phyloP scores from a whole-genome alignment of 2,888 invertebrate genomes.

The Cetonia aurata region DNA sequence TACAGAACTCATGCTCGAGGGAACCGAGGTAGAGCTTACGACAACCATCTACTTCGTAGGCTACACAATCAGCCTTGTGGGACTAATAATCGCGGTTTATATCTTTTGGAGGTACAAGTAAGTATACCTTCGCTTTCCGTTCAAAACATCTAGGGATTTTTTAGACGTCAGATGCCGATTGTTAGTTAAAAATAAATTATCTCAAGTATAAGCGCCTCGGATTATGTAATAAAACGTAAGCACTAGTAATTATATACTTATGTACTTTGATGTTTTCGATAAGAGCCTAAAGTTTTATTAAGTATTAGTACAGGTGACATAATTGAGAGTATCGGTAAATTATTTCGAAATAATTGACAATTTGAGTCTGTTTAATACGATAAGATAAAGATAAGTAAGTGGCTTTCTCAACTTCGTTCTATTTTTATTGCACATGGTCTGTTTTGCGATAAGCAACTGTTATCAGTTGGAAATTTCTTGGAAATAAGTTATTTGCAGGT shows the following conservation, averaged over 20 bases:
- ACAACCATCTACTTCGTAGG: conserved; percentile 85
- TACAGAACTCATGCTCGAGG: conserved; percentile 63
- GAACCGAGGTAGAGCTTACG: conserved; percentile 71
- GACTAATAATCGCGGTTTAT: conserved; percentile 82
- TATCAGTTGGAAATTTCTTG: conserved; percentile 8
- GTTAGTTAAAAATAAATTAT: too few species aligned
- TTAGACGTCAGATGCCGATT: too few species aligned
- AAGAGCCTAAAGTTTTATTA: too few species aligned
- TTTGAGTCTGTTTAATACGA: conserved; percentile 2
- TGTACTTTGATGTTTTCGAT: too few species aligned
- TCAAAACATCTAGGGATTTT: too few species aligned
- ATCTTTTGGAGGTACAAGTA: conserved; percentile 91
- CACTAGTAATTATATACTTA: too few species aligned
- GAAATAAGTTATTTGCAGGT: conserved; percentile 11
- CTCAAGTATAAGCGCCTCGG: too few species aligned
- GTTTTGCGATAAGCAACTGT: conserved; percentile 5
- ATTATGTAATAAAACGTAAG: too few species aligned
- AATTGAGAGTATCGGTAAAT: background rate
- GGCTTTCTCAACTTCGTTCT: background rate
- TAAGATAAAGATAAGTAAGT: background rate
- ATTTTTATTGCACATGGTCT: conserved; percentile 6
- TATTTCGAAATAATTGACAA: conserved; percentile 12
- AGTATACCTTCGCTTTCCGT: conserved; percentile 61
- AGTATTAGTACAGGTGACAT: too few species aligned
- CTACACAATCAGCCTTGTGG: conserved; percentile 85